Base-by-base conservation (phyloP, 1,140 invertebrate species). In the Aleiodes sp. region DNA sequence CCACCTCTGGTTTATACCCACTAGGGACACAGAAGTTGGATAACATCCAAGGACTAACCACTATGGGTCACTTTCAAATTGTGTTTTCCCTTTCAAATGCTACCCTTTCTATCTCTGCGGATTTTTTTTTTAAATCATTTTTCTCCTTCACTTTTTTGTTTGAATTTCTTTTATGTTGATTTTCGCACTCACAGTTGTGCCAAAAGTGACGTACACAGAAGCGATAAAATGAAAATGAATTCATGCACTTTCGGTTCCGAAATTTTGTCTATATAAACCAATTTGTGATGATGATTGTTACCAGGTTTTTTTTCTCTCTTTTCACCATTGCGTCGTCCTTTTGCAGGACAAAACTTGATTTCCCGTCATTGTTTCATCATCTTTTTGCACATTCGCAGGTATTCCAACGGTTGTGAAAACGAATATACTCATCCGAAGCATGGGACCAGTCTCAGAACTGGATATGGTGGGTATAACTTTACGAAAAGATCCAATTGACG, bases 371-470 rank as follows among this genome's bases (percentile, higher is more conserved):
- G 1, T 3, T 16, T 16, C 12, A n/a, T 43, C 39, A 14, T 24
- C 26, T 9, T 56, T 56, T 31, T 31, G 8, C 14, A 29, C 10
- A 28, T 43, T 64, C 87, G 28, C 84, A 96, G 95, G 93, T 39
- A 88, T 89, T 65, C 95, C 96, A 0, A 94, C 95, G 0, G 88
- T 95, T n/a, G 93, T 98, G 4, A 90, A 94, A 77, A 96, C 95
- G 1, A 96, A 97, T 83, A 96, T 98, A 73, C 84, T 96, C 31
- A 96, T 98, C 65, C 88, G 96, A 74, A 97, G 95, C 77, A 98
- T 98, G 95, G 96, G 96, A 2, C 96, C 96, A 0, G 93, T 98
- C 21, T 97, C 95, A 0, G 96, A 98, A 84, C 87, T 96, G n/a
- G 94, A 97, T 77, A 98, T 98, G 96, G 95, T 95, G 85, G 88